Evolutionary conservation across 1,140 invertebrate species (phyloP).

Genomic region (Campoletis sonorensis): DNA sequence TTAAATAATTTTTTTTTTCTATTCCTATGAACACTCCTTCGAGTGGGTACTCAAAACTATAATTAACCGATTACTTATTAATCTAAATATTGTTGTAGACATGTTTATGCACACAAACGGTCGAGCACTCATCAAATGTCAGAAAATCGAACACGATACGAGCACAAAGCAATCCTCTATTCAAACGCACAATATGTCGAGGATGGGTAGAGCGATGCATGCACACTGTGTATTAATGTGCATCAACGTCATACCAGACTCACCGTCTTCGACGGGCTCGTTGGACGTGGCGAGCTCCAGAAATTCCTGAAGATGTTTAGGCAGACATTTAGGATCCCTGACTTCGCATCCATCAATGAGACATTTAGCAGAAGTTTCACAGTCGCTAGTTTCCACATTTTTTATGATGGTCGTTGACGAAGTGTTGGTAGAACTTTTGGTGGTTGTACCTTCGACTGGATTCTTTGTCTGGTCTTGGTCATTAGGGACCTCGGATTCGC

Average conservation of each 20-base stretch:
- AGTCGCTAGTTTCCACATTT: constrained; percentile 62
- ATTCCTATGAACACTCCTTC: not conserved
- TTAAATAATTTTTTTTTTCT: no score
- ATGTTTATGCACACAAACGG: not conserved
- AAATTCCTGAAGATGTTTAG: constrained; percentile 85
- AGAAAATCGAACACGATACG: constrained; percentile 75
- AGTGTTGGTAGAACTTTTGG: not conserved
- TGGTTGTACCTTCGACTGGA: constrained; percentile 22
- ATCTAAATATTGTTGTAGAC: not conserved
- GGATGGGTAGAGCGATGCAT: not conserved
- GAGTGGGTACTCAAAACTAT: not conserved
- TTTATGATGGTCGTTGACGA: not conserved
- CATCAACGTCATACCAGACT: constrained; percentile 71
- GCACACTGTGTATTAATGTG: not conserved
- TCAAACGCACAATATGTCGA: constrained; percentile 43
- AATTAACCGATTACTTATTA: not conserved
- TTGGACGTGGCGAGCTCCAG: constrained; percentile 72
- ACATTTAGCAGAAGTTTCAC: constrained; percentile 72
- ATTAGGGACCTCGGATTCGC: constrained; percentile 69
- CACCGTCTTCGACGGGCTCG: constrained; percentile 76
- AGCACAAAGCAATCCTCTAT: constrained; percentile 68
- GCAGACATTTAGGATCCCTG: constrained; percentile 80
- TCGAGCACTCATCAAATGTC: constrained; percentile 45
- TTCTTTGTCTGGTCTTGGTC: constrained; percentile 25
- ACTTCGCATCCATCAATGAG: constrained; percentile 80